These are phyloP conservation scores for Pachydiplax longipennis DNA, from an alignment of 2,888 invertebrate genomes.

Conservation along the genomic window DNA sequence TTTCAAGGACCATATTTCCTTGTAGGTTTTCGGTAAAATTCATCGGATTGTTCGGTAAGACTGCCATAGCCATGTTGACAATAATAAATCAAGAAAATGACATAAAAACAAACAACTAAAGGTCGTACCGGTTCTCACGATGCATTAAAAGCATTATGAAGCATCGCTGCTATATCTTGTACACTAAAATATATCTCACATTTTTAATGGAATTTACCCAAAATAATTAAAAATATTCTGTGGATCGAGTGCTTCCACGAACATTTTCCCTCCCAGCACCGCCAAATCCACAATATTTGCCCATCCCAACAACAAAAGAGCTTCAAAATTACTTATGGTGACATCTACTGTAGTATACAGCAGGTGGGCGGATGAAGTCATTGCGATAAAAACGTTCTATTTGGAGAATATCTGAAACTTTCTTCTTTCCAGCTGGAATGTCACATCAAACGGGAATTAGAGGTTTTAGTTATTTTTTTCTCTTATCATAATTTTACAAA, in stretches of 20 bases:
- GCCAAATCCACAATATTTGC: constrained; percentile 35
- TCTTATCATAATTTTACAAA: constrained; percentile 8
- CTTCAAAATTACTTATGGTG: constrained; percentile 4
- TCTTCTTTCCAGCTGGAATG: constrained; percentile 64
- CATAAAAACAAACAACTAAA: constrained; percentile 20
- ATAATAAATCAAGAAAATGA: constrained; percentile 30
- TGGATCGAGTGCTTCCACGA: not conserved
- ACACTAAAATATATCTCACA: not conserved
- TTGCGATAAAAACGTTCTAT: not conserved
- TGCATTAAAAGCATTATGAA: constrained; percentile 13
- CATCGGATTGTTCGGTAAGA: constrained; percentile 51
- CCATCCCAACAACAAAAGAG: constrained; percentile 41
- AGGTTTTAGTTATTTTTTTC: constrained; percentile 64
- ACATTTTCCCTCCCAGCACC: constrained; percentile 26
- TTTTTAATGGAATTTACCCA: not conserved
- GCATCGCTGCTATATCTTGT: not conserved
- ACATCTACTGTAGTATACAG: constrained; percentile 29
- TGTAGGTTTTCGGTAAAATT: constrained; percentile 60
- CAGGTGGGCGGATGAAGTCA: constrained; percentile 36
- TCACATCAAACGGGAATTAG: constrained; percentile 92
- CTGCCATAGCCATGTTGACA: constrained; percentile 42
- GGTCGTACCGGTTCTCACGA: constrained; percentile 25
- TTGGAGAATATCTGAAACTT: not conserved
- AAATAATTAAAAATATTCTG: not conserved
- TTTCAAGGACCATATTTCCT: constrained; percentile 59